These are phyloP conservation scores for Dreissena rostriformis DNA, from an alignment of 1,140 invertebrate genomes.

Conservation along the genomic window DNA sequence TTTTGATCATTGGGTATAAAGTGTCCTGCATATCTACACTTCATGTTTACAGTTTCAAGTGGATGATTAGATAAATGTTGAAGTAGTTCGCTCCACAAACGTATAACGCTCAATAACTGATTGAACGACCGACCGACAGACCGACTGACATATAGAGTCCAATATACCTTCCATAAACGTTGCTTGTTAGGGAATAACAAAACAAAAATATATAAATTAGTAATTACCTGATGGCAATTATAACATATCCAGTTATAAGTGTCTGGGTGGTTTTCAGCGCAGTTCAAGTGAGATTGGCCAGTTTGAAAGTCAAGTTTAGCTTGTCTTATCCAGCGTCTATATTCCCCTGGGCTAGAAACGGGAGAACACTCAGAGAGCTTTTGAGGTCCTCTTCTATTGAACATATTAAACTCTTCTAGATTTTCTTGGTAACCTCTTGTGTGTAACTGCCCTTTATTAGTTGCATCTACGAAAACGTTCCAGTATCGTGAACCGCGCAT, in stretches of 20 bases:
- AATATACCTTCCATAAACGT: too few species aligned
- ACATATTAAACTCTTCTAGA: conserved; percentile 14
- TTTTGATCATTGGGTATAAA: too few species aligned
- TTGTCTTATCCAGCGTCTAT: conserved; percentile 68
- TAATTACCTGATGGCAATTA: conserved; percentile 66
- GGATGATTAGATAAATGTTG: too few species aligned
- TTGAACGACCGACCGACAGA: too few species aligned
- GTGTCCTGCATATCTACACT: too few species aligned
- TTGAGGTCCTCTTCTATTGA: conserved; percentile 9
- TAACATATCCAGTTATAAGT: conserved; percentile 71
- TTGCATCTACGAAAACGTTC: not conserved
- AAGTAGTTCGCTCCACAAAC: too few species aligned
- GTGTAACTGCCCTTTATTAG: not conserved
- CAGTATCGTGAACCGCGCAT: not conserved
- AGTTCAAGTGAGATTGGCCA: conserved; percentile 50
- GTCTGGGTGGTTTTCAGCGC: conserved; percentile 43
- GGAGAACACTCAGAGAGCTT: not conserved
- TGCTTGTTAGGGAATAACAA: too few species aligned
- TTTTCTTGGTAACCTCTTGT: conserved; percentile 13
- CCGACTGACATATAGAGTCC: too few species aligned
- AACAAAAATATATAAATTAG: not conserved
- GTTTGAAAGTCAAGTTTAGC: conserved; percentile 66
- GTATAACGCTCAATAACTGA: too few species aligned
- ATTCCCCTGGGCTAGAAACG: conserved; percentile 57
- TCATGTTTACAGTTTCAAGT: too few species aligned